Conservation (phyloP, 2,797 vertebrate species). For the Falco concolor region DNA sequence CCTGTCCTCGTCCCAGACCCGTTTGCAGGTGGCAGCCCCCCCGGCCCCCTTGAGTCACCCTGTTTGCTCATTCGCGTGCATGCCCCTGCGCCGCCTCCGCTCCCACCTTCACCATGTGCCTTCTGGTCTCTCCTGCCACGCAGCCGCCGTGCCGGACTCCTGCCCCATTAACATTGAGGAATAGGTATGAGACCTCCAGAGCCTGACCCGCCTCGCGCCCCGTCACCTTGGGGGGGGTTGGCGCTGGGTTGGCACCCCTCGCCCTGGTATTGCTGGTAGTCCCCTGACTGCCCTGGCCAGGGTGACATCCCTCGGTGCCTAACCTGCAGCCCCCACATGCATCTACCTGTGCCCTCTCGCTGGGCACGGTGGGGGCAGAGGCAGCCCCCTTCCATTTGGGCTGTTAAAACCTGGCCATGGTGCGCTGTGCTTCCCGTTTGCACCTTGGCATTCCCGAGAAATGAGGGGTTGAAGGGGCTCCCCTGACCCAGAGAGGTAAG, state of each 20-base stretch:
- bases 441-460: neutral
- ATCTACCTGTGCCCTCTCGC: rapidly evolving
- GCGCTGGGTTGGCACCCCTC: neutral
- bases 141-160: slow-evolving; percentile 86
- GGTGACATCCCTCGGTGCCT: neutral
- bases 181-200: slow-evolving; percentile 81
- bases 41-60: neutral
- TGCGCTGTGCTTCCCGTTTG: rapidly evolving
- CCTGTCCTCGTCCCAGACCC: neutral
- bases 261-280: rapidly evolving
- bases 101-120: slow-evolving; percentile 71
- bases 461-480: neutral
- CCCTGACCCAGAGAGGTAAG: neutral
- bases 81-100: neutral
- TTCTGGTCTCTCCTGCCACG: slow-evolving; percentile 82
- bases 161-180: slow-evolving; percentile 95
- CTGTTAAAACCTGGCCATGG: neutral
- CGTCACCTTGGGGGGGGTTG: neutral
- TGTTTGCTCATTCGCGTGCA: neutral
- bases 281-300: neutral
- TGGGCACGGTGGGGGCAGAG: neutral
- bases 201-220: neutral
- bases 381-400: neutral
- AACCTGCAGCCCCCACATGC: neutral
- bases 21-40: rapidly evolving